Conservation (phyloP, 2,888 invertebrate genomes). For the Acrobasis consociella region DNA sequence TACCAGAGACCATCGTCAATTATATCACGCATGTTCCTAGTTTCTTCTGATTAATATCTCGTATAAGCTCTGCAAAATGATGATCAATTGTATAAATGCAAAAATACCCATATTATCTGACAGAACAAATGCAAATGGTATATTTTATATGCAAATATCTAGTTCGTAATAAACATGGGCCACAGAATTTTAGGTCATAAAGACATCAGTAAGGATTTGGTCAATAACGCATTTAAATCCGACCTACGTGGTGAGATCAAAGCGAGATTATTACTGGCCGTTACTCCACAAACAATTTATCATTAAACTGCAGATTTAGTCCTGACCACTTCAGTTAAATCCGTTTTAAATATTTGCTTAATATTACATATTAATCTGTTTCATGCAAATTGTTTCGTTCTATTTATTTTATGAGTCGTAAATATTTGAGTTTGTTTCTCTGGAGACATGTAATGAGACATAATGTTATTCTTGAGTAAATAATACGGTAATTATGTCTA, state of each 20-base stretch:
- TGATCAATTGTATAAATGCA: too few relatives aligned
- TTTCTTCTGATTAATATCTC: too few relatives aligned
- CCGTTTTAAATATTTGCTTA: constrained; percentile 13
- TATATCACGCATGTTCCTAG: too few relatives aligned
- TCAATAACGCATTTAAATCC: constrained; percentile 47
- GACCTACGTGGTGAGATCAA: constrained; percentile 65
- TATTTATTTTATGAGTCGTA: constrained; percentile 21
- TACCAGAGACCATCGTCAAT: too few relatives aligned
- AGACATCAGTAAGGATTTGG: constrained; percentile 65
- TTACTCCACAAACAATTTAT: constrained; percentile 55
- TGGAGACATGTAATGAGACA: constrained; percentile 3
- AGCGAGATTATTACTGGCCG: constrained; percentile 57
- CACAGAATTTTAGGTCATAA: constrained; percentile 41
- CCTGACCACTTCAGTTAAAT: constrained; percentile 20
- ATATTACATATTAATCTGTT: constrained; percentile 14
- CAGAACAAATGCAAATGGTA: background rate
- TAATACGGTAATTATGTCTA: constrained; percentile 21
- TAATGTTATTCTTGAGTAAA: constrained; percentile 18
- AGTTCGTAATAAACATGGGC: background rate
- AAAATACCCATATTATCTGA: background rate
- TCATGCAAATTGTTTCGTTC: constrained; percentile 12
- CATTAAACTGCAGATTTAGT: constrained; percentile 29
- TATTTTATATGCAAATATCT: background rate
- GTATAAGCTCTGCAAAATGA: too few relatives aligned
- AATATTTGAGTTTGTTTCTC: constrained; percentile 20